Conservation (phyloP, 2,113 vertebrate genomes). For the Erpornis zantholeuca region DNA sequence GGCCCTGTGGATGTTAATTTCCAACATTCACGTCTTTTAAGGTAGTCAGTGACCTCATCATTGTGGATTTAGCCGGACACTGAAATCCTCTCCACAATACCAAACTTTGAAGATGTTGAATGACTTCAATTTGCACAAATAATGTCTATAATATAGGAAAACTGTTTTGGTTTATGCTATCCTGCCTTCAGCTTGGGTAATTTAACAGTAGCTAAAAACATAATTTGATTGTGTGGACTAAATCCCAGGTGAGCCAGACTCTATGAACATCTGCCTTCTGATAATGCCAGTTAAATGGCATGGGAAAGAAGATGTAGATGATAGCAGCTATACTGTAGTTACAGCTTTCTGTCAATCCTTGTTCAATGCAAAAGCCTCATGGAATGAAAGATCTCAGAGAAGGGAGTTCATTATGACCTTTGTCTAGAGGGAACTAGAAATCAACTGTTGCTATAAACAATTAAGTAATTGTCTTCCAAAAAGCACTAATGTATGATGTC, state of each 20-base stretch:
- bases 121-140: background rate
- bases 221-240: background rate
- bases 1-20: background rate
- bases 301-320: background rate
- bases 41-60: background rate
- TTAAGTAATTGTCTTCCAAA: background rate
- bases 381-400: background rate
- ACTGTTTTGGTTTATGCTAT: background rate
- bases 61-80: fast-evolving
- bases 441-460: background rate
- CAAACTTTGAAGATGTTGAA: background rate
- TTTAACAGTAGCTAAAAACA: background rate
- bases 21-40: background rate
- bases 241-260: background rate
- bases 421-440: background rate
- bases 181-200: background rate
- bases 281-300: background rate
- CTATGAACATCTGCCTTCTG: background rate
- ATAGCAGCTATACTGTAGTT: background rate
- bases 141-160: background rate
- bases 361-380: background rate
- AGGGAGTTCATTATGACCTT: background rate
- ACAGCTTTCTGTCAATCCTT: background rate
- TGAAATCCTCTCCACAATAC: background rate
- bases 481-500: background rate